phyloP scores from a whole-genome alignment of 2,888 invertebrate genomes.

The Nomada fucata region DNA sequence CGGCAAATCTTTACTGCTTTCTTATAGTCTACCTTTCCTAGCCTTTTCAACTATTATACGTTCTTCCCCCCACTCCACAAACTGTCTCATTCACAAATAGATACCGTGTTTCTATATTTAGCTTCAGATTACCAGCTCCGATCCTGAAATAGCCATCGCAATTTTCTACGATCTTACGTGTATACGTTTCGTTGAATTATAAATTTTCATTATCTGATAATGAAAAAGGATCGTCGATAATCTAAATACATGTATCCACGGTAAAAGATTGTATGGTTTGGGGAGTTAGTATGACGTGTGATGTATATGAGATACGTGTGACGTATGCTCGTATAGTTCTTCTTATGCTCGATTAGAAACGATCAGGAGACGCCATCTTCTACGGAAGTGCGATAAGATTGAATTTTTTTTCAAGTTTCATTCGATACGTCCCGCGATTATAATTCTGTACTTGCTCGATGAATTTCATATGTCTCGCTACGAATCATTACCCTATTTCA shows the following conservation, averaged over 20 bases:
- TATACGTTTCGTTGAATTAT: neutral
- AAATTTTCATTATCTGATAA: neutral
- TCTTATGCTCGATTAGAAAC: slow-evolving; percentile 20
- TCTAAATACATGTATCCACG: slow-evolving; percentile 11
- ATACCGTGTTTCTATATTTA: slow-evolving; percentile 15
- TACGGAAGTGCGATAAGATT: slow-evolving; percentile 55
- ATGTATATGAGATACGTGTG: slow-evolving; percentile 41
- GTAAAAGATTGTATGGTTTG: slow-evolving; percentile 15
- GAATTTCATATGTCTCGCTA: neutral
- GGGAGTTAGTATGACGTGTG: neutral
- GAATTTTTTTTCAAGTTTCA: slow-evolving; percentile 8
- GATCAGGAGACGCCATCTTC: slow-evolving; percentile 2
- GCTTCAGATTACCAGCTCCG: slow-evolving; percentile 4
- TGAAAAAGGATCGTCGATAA: slow-evolving; percentile 13
- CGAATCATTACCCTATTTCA: slow-evolving; percentile 2
- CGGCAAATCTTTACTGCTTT: slow-evolving; percentile 68
- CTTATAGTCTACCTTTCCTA: slow-evolving; percentile 42
- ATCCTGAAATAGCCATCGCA: slow-evolving; percentile 3
- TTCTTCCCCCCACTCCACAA: slow-evolving; percentile 13
- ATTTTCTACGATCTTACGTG: neutral
- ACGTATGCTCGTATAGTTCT: neutral
- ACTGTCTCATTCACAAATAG: slow-evolving; percentile 23
- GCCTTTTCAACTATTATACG: slow-evolving; percentile 30
- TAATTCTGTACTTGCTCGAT: neutral
- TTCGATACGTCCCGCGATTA: slow-evolving; percentile 18